Evolutionary conservation across 2,797 vertebrate genomes (phyloP).

Genomic region (Sternotherus odoratus): DNA sequence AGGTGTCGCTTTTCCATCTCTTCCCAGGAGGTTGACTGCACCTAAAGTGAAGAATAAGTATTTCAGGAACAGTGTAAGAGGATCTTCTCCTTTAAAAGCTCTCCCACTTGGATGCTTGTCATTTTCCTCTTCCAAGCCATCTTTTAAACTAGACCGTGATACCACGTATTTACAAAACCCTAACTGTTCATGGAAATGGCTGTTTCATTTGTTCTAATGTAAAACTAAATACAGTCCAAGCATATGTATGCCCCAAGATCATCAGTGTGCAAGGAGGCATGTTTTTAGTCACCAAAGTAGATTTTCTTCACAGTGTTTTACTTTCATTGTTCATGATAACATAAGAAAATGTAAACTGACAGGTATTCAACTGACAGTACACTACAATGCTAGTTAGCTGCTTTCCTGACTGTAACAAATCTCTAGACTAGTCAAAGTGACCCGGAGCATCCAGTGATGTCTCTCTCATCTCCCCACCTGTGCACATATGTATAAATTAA

Average conservation of each 20-base stretch:
- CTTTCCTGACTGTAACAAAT: conserved; percentile 29
- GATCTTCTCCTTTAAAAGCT: background rate
- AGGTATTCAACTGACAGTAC: conserved; percentile 16
- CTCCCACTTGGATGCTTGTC: background rate
- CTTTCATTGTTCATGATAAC: conserved; percentile 37
- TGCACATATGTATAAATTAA: background rate
- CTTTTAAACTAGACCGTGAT: background rate
- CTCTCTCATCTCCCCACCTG: background rate
- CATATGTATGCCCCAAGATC: conserved; percentile 1
- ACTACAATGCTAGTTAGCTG: background rate
- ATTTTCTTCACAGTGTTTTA: conserved; percentile 58
- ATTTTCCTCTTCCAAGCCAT: background rate
- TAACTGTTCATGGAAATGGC: background rate
- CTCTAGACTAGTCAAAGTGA: conserved; percentile 15
- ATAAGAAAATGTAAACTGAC: conserved; percentile 25
- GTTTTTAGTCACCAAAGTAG: conserved; percentile 37
- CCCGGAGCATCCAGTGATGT: conserved; percentile 8
- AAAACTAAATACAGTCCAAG: conserved; percentile 28
- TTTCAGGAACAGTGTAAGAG: background rate
- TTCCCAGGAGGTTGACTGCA: background rate
- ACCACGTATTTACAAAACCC: background rate
- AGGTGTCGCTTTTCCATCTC: conserved; percentile 8
- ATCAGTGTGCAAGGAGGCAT: conserved; percentile 14
- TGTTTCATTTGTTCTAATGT: conserved; percentile 14
- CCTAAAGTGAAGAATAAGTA: background rate